These are phyloP conservation scores for Cercopithecus hamlyni DNA, from an alignment of 2,797 vertebrate species.

Conservation along the genomic window DNA sequence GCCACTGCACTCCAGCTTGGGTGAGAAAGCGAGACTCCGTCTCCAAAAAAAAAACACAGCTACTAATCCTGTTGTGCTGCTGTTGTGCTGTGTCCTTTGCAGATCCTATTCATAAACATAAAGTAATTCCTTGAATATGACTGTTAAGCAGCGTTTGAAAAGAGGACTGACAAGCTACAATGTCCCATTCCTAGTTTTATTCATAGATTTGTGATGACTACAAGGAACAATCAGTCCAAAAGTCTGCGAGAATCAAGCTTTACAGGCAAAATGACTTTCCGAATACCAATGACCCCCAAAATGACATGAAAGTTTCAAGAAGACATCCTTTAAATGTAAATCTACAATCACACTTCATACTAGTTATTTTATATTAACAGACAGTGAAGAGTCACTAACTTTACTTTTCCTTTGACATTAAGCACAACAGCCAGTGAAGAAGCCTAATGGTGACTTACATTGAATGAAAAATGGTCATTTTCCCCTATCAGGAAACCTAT, in stretches of 20 bases:
- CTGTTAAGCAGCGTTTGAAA: neutral
- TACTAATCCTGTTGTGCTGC: neutral
- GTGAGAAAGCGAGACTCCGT: too few relatives aligned
- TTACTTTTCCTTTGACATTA: neutral
- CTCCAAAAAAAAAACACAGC: neutral
- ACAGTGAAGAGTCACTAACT: neutral
- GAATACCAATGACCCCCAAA: neutral
- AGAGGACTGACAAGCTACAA: neutral
- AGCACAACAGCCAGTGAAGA: neutral
- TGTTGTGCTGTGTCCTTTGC: neutral
- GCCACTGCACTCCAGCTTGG: too few relatives aligned
- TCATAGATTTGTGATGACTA: neutral
- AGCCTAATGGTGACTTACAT: neutral
- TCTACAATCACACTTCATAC: neutral
- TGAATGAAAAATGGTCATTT: neutral
- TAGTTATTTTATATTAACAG: neutral
- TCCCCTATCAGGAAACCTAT: neutral
- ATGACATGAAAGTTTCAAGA: neutral
- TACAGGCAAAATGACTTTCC: neutral
- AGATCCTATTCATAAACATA: slow-evolving; percentile 28
- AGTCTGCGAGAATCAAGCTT: neutral
- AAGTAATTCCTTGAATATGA: slow-evolving; percentile 33
- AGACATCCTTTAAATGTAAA: neutral
- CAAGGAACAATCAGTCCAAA: neutral
- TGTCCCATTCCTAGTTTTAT: neutral